Conservation (phyloP, 1,140 invertebrate species). For the Stegodyphus mimosarum region DNA sequence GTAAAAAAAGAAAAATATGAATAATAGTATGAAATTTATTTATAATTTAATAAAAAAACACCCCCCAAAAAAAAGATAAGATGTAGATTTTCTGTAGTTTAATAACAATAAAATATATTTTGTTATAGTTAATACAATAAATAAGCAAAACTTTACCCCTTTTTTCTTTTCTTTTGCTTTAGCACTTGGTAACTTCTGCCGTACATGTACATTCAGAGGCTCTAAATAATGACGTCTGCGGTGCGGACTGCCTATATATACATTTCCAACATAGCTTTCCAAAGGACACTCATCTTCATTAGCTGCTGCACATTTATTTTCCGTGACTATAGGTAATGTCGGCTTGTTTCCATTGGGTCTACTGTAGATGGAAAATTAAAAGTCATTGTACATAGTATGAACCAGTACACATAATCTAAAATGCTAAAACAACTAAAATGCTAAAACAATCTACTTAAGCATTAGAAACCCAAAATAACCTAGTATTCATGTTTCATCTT, state of each 20-base stretch:
- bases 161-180: constrained; percentile 33
- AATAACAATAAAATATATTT: no score
- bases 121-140: background rate
- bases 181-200: constrained; percentile 21
- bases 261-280: constrained; percentile 55
- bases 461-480: no score
- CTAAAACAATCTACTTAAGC: no score
- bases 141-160: background rate
- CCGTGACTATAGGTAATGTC: constrained; percentile 32
- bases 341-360: constrained; percentile 29
- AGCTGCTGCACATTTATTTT: constrained; percentile 44
- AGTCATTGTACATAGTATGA: background rate
- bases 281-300: constrained; percentile 35
- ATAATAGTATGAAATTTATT: no score
- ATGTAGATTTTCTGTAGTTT: no score
- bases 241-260: constrained; percentile 58
- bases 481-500: no score
- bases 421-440: background rate
- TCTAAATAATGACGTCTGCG: constrained; percentile 53
- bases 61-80: no score
- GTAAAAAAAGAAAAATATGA: no score
- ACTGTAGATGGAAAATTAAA: background rate
- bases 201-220: constrained; percentile 40
- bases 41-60: no score
- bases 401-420: background rate